Evolutionary conservation across 2,113 vertebrate genomes (phyloP).

Genomic region (Hypanus sabinus): DNA sequence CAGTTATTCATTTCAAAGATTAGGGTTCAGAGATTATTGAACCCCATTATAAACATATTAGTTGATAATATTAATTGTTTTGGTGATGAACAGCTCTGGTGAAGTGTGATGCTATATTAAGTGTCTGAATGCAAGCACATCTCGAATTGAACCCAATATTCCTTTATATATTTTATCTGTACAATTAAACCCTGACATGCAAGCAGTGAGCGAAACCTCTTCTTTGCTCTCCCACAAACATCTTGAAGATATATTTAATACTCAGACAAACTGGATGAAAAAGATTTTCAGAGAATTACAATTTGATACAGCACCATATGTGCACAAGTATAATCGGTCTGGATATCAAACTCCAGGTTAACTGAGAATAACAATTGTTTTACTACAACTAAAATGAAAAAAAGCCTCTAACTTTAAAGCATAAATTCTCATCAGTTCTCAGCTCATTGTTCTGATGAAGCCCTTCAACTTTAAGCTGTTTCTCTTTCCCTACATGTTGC

Average conservation of each 20-base stretch:
- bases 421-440: not conserved
- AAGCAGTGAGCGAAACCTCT: not conserved
- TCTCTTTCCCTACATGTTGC: no score
- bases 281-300: not conserved
- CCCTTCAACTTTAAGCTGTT: no score
- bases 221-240: not conserved
- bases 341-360: not conserved
- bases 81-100: not conserved
- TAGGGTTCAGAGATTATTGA: not conserved
- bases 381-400: not conserved
- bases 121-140: not conserved
- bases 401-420: not conserved
- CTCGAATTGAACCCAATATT: not conserved
- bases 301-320: not conserved
- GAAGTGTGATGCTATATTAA: not conserved
- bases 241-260: not conserved
- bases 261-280: not conserved
- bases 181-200: not conserved
- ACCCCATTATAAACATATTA: not conserved
- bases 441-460: no score
- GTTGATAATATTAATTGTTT: no score
- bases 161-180: not conserved
- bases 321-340: not conserved
- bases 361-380: not conserved
- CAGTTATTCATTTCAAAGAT: not conserved